Percentiles rank a stretch among this genome's conserved stretches.
Conservation (phyloP, 2,888 invertebrate species). For the Campaea margaritaria region DNA sequence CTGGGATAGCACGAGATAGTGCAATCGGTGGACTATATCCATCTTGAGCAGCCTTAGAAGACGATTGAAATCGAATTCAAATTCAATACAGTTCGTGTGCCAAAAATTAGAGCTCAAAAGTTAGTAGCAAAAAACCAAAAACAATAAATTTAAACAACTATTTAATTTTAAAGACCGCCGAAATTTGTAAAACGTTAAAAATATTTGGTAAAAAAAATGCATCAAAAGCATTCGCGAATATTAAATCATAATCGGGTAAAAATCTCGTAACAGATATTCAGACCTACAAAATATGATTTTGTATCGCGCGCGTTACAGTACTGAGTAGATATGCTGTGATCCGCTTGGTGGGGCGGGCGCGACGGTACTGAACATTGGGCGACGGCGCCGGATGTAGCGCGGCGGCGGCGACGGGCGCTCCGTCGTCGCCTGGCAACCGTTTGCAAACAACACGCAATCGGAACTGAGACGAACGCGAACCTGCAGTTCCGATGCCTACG, state of each 20-base stretch:
- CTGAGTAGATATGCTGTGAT: conserved; percentile 28
- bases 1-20: conserved; percentile 81
- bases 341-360: conserved; percentile 67
- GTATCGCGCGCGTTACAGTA: conserved; percentile 26
- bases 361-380: conserved; percentile 64
- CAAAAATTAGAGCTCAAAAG: conserved; percentile 1
- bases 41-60: conserved; percentile 49
- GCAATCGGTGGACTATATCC: conserved; percentile 81
- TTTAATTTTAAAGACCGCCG: conserved; percentile 4
- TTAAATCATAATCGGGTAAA: not conserved
- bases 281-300: conserved; percentile 9
- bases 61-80: not conserved
- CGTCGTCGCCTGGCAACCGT: conserved; percentile 75
- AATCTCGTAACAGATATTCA: not conserved
- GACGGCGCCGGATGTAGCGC: conserved; percentile 70
- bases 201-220: conserved; percentile 6
- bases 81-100: not conserved
- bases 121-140: not conserved
- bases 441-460: conserved; percentile 73
- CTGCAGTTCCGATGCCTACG: conserved; percentile 33
- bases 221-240: conserved; percentile 3
- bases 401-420: conserved; percentile 58
- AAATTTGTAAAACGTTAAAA: conserved; percentile 15
- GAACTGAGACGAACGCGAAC: conserved; percentile 29
- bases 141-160: not conserved